These are phyloP conservation scores for Axea sp. DNA, from an alignment of 2,888 invertebrate species.

Conservation along the genomic window DNA sequence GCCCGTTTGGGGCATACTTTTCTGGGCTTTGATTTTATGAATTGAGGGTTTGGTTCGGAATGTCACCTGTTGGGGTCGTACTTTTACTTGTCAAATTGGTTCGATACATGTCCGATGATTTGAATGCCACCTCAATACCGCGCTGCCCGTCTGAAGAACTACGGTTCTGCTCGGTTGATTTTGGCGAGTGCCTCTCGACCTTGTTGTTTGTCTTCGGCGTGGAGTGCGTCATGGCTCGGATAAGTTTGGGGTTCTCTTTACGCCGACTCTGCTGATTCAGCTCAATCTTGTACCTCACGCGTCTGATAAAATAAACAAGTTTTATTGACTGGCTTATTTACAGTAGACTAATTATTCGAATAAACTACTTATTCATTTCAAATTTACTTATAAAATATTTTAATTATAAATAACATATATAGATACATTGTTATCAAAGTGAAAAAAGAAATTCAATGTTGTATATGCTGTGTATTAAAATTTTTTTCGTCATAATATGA, in stretches of 20 bases:
- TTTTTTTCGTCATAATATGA: too few relatives aligned
- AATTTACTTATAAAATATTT: too few relatives aligned
- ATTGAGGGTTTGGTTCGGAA: constrained; percentile 57
- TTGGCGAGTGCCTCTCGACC: constrained; percentile 75
- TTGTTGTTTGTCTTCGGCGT: constrained; percentile 75
- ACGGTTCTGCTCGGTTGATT: constrained; percentile 69
- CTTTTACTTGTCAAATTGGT: too few relatives aligned
- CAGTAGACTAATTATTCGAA: too few relatives aligned
- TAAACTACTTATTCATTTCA: too few relatives aligned
- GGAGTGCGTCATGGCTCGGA: constrained; percentile 76
- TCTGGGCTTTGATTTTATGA: constrained; percentile 67
- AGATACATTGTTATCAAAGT: too few relatives aligned
- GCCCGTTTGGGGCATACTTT: constrained; percentile 66
- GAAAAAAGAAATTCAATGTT: too few relatives aligned
- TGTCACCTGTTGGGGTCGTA: constrained; percentile 52
- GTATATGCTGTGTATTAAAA: too few relatives aligned
- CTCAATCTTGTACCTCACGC: constrained; percentile 25
- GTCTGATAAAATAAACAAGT: too few relatives aligned
- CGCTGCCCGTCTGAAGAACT: constrained; percentile 17
- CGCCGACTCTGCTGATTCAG: constrained; percentile 2
- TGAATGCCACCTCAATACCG: constrained; percentile 56
- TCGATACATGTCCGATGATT: too few relatives aligned
- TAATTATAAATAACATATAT: too few relatives aligned
- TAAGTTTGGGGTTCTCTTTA: constrained; percentile 7
- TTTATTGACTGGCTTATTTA: too few relatives aligned